Evolutionary conservation across 2,888 invertebrate genomes (phyloP).

Genomic region (Charanyca ferruginea): DNA sequence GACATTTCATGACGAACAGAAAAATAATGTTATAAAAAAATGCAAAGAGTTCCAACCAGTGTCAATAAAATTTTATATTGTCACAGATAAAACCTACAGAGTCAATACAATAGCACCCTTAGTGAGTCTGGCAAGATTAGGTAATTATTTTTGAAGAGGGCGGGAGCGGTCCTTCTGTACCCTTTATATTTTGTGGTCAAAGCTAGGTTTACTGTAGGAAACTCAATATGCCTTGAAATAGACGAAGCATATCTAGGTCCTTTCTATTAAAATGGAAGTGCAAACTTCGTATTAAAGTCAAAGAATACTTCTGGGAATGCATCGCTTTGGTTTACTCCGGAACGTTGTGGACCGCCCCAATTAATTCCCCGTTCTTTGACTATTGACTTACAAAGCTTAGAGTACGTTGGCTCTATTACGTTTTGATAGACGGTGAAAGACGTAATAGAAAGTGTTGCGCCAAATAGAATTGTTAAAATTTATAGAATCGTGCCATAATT

Average conservation of each 20-base stretch:
- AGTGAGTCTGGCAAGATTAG: too few relatives aligned
- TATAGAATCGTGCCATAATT: background rate
- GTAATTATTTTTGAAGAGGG: too few relatives aligned
- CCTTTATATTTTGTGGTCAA: too few relatives aligned
- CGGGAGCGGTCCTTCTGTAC: too few relatives aligned
- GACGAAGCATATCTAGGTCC: background rate
- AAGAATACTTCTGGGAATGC: background rate
- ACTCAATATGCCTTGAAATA: constrained; percentile 6
- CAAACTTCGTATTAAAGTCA: constrained; percentile 6
- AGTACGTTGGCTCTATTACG: constrained; percentile 4
- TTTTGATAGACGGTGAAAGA: background rate
- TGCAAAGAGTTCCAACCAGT: too few relatives aligned
- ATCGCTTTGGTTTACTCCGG: background rate
- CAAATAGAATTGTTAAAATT: background rate
- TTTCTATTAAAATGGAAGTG: constrained; percentile 2
- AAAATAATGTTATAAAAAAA: too few relatives aligned
- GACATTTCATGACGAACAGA: too few relatives aligned
- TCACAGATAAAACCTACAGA: too few relatives aligned
- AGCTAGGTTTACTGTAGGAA: background rate
- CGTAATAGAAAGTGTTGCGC: background rate
- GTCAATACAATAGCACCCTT: too few relatives aligned
- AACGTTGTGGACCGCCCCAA: background rate
- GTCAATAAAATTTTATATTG: too few relatives aligned
- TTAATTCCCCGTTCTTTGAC: background rate
- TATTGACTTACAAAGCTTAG: constrained; percentile 2